These are phyloP conservation scores for Cryptomyrus ogoouensis DNA, from an alignment of 2,113 vertebrate species.

Conservation along the genomic window DNA sequence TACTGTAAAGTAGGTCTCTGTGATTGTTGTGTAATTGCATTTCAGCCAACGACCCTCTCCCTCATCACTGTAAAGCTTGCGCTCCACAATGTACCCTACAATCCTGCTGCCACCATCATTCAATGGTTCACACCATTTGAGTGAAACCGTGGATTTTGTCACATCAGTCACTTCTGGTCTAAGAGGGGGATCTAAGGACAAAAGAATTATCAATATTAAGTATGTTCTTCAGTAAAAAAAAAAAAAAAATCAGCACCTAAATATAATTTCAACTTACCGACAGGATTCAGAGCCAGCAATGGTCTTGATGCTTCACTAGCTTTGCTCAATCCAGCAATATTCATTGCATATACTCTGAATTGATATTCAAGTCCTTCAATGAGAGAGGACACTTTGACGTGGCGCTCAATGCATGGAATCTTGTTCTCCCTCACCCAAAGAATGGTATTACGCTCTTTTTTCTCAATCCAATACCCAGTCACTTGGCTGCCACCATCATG, in stretches of 20 bases:
- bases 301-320: conserved; percentile 94
- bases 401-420: conserved; percentile 81
- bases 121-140: conserved; percentile 82
- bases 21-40: conserved; percentile 94
- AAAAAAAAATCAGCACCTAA: background rate
- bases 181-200: conserved; percentile 77
- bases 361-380: conserved; percentile 97
- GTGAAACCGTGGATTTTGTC: conserved; percentile 78
- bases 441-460: conserved; percentile 96
- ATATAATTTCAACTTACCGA: conserved; percentile 67
- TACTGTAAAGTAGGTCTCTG: conserved; percentile 85
- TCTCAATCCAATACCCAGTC: conserved; percentile 96
- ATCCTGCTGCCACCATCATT: conserved; percentile 93
- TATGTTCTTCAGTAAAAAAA: background rate
- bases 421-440: conserved; percentile 98
- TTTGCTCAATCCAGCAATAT: conserved; percentile 92
- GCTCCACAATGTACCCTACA: conserved; percentile 85
- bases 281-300: conserved; percentile 87
- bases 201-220: conserved; percentile 18
- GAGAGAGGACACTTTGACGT: conserved; percentile 81
- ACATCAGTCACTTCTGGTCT: conserved; percentile 90
- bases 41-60: conserved; percentile 92
- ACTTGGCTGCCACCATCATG: conserved; percentile 91
- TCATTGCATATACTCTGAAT: conserved; percentile 93
- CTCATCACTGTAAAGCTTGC: conserved; percentile 76